Conservation (phyloP, 2,888 invertebrate genomes). For the Falcaria lacertinaria region DNA sequence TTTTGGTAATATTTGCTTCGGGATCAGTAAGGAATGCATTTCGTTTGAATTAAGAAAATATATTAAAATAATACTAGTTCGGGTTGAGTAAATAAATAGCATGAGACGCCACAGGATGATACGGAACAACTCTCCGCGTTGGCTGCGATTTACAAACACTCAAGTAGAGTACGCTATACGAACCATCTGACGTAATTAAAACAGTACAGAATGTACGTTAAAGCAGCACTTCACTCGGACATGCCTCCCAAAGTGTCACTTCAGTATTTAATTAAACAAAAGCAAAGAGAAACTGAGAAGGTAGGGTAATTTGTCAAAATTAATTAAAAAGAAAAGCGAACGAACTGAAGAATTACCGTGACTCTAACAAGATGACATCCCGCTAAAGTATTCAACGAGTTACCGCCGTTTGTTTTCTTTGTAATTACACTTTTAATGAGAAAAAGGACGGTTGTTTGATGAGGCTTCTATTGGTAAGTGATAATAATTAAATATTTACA, state of each 20-base stretch:
- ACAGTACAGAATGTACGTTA: slow-evolving; percentile 47
- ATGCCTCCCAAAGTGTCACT: slow-evolving; percentile 68
- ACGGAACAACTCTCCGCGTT: too few relatives aligned
- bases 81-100: too few relatives aligned
- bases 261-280: slow-evolving; percentile 76
- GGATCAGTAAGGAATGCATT: too few relatives aligned
- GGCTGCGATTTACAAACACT: background rate
- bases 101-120: too few relatives aligned
- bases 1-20: too few relatives aligned
- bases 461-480: background rate
- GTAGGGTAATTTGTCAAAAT: slow-evolving; percentile 78
- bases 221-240: slow-evolving; percentile 39
- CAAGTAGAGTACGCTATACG: background rate
- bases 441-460: slow-evolving; percentile 10
- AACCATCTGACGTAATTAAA: slow-evolving; percentile 37
- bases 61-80: too few relatives aligned
- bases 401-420: slow-evolving; percentile 39
- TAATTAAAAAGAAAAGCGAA: slow-evolving; percentile 76
- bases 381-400: slow-evolving; percentile 42
- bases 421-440: slow-evolving; percentile 32
- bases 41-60: too few relatives aligned
- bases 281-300: slow-evolving; percentile 70
- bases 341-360: slow-evolving; percentile 57
- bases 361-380: slow-evolving; percentile 57
- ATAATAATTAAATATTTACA: slow-evolving; percentile 1